These are phyloP conservation scores for Himantopus leucocephalus DNA, from an alignment of 2,113 vertebrate species.

Conservation along the genomic window DNA sequence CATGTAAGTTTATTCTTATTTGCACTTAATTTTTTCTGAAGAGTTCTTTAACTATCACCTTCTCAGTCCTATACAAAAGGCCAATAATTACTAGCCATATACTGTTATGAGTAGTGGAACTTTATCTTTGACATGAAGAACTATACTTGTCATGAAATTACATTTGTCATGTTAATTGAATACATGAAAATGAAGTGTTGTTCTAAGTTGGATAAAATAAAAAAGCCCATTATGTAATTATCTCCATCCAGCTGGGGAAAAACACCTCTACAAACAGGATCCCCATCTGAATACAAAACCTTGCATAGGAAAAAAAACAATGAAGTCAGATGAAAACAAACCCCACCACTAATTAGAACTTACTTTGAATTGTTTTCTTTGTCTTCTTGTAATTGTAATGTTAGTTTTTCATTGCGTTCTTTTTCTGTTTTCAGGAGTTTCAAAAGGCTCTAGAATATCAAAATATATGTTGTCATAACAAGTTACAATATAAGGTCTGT, in stretches of 20 bases:
- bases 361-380: slow-evolving; percentile 91
- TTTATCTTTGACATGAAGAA: background rate
- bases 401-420: slow-evolving; percentile 80
- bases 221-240: background rate
- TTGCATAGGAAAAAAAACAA: background rate
- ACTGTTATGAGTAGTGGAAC: background rate
- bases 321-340: background rate
- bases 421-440: slow-evolving; percentile 83
- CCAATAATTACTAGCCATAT: background rate
- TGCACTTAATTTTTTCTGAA: background rate
- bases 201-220: background rate
- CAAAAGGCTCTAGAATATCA: slow-evolving; percentile 78
- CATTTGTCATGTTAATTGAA: background rate
- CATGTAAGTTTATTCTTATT: background rate
- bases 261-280: background rate
- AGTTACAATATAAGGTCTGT: background rate
- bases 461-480: background rate
- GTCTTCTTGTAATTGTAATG: slow-evolving; percentile 86
- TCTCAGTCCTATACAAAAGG: background rate
- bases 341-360: slow-evolving; percentile 51
- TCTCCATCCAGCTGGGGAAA: background rate
- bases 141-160: background rate
- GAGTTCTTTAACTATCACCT: background rate
- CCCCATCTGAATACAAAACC: background rate
- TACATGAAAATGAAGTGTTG: background rate